Base-by-base conservation (phyloP, 1,140 invertebrate genomes). In the Lamellibrachia luymesi region DNA sequence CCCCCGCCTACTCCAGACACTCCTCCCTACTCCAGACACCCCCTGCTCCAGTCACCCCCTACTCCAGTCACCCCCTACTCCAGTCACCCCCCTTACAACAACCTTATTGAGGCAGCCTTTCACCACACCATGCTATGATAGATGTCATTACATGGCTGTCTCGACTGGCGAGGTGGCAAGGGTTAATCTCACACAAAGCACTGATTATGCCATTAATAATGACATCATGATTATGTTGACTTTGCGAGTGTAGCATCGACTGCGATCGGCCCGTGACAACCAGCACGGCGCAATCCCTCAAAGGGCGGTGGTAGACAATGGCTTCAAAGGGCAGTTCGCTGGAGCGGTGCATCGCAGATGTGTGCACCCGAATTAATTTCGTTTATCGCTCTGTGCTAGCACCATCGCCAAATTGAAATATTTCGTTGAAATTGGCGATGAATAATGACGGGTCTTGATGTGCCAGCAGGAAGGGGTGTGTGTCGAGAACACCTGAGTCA, bases 311-410 rank as follows among this genome's bases (percentile, higher is more conserved):
- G 13, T 10, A 80, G 64, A 80, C 64, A 80, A 80, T 80, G 64
- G 13, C 64, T 80, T 80, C 64, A 80, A 80, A 80, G 64, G 64
- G 64, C 64, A 22, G 64, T 22, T 10, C 64, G 64, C 13, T 22
- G 13, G 64, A 80, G 64, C 64, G 64, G 64, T 80, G 64, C 13
- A 22, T 10, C 64, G 25, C 64, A 80, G 64, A 80, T 80, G 64
- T 80, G 64, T 80, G 64, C 64, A 80, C 64, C 64, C 64, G 64
- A 80, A 80, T 80, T 80, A 80, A 80, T 80, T 80, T 80, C 64
- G 64, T 80, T 80, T 17, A 80, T 80, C 64, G 64, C 13, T 80
- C 64, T 80, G 64, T 22, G 64, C 64, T 22, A 80, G 64, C 64
- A 22, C 64, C 64, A 80, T 80, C 64, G 64, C 8, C 64, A 80